Conservation (phyloP, 2,888 invertebrate genomes). For the Microchrysa polita region DNA sequence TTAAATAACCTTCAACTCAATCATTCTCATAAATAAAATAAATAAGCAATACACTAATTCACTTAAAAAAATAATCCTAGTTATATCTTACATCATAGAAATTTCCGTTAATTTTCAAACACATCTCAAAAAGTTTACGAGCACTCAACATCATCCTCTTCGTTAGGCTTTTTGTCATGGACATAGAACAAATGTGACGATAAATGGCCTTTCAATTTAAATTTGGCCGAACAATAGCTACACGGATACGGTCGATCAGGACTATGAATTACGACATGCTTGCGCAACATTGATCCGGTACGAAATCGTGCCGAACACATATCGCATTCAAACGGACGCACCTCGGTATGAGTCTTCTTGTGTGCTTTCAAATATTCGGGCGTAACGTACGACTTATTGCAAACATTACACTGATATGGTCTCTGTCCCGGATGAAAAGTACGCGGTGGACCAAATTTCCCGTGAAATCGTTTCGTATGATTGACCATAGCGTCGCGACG, state of each 20-base stretch:
- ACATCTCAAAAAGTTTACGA: not conserved
- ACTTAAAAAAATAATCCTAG: constrained; percentile 15
- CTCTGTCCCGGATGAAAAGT: constrained; percentile 29
- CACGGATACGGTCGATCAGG: constrained; percentile 23
- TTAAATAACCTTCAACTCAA: too few relatives aligned
- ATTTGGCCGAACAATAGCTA: constrained; percentile 4
- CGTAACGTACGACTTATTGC: constrained; percentile 32
- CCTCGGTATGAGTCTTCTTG: constrained; percentile 17
- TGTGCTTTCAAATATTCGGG: constrained; percentile 31
- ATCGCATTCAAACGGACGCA: constrained; percentile 26
- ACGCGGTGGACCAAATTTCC: constrained; percentile 28
- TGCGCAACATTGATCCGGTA: constrained; percentile 26
- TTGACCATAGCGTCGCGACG: constrained; percentile 19
- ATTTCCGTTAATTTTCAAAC: not conserved
- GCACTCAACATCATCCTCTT: not conserved
- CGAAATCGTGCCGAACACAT: constrained; percentile 24
- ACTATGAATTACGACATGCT: constrained; percentile 29
- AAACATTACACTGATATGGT: constrained; percentile 30
- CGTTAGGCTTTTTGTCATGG: constrained; percentile 17
- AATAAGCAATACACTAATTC: constrained; percentile 12
- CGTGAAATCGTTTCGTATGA: constrained; percentile 31
- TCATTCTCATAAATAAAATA: not conserved
- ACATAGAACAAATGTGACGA: constrained; percentile 33
- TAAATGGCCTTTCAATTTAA: constrained; percentile 25
- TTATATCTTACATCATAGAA: constrained; percentile 5